Evolutionary conservation across 2,113 vertebrate species (phyloP), one percentile per base, ranked within the genome.

Genomic region (Vicugna pacos): DNA sequence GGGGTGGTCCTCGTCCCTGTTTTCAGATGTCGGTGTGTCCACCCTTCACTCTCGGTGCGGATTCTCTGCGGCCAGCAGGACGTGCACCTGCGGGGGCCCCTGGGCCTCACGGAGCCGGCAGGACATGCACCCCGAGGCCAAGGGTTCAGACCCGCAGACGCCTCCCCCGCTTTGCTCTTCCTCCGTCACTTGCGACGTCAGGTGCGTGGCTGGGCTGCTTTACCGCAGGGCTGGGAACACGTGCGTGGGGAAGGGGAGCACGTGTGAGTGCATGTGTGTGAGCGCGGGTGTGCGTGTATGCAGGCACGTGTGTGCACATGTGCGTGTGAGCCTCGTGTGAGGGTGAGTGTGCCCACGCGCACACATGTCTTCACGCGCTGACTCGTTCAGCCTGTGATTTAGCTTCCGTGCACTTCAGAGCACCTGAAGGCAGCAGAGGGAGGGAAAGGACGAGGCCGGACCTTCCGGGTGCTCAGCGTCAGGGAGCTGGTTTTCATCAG

Each of bases 141-240:
- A 42, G 16, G 11, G 46, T 28, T 19, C 48, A 76, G 30, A 11
- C 48, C 48, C 38, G 5, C 38, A 5, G 24, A 0, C n/a, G 14
- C 52, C 76, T 24, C 32, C 35, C 7, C 13, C 3, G 16, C n/a
- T 9, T n/a, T 1, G 52, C 20, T 8, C 9, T 54, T 16, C 76
- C 52, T 56, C 52, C 1, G 4, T 5, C 76, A 9, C 76, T 8
- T 15, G 6, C 52, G 15, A 3, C 52, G 7, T 26, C 76, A 5
- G 20, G 52, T 0, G 76, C 20, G 0, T 14, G 0, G n/a, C 52
- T 9, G 76, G n/a, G 50, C n/a, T 56, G 52, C 5, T 35, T 20
- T 8, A 12, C 50, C 7, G 15, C 75, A 14, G 52, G 52, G 52
- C 20, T 50, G 16, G 76, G 52, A 56, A 35, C 38, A 14, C 7